Base-by-base conservation (phyloP, 2,113 vertebrate genomes). In the Hippocampus mohnikei region DNA sequence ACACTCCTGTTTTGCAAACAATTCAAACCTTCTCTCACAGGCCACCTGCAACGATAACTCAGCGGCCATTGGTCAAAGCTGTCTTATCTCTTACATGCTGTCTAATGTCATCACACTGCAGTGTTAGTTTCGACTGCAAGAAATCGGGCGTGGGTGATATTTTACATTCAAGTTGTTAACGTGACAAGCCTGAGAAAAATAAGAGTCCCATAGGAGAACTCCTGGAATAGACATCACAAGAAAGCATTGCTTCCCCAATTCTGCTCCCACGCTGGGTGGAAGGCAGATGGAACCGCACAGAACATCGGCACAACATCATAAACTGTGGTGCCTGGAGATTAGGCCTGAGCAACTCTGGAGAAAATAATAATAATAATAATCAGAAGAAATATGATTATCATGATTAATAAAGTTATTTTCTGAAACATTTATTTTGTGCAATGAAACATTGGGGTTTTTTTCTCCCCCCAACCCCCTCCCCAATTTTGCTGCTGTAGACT, bases 131-230 rank as follows among this genome's bases (percentile, higher is more conserved):
- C 6, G 5, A 33, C 27, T 60, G 55, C 3, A 25, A 25, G 40
- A 15, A 23, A 76, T 71, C 27, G 64, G 1, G 4, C 0, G 18
- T 15, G 77, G 25, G 50, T 74, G 27, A 78, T 72, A 59, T 50
- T 72, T 56, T 23, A 53, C 12, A 62, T 16, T 62, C n/a, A 63
- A 21, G 9, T 16, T 27, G 10, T 59, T 3, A 23, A 27, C 9
- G 27, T 59, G 73, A 71, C 64, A 78, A 41, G 59, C 58, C 67
- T 77, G 76, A 62, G 80, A 81, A 81, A 37, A 58, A 60, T 2
- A 18, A 2, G 15, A 20, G 27, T 33, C 27, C 27, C 58, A 33
- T 33, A 33, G 33, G 58, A 59, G n/a, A 65, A 25, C 37, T 63
- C 61, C 21, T n/a, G 37, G n/a, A 63, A 42, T 25, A 44, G 42